Base-by-base conservation (phyloP, 2,888 invertebrate genomes). In the Electrophaes corylata region DNA sequence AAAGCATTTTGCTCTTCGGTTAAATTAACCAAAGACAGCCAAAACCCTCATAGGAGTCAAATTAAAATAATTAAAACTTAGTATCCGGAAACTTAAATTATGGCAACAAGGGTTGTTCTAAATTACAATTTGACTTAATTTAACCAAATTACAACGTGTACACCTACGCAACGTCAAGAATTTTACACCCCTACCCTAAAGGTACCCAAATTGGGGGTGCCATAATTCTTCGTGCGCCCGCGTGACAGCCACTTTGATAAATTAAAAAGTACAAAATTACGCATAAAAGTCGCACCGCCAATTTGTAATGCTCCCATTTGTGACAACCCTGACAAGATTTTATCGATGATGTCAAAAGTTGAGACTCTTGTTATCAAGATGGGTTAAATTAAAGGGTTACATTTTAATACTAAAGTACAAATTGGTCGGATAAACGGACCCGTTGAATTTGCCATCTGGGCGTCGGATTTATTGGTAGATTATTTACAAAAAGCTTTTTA, bases 61-160 rank as follows among this genome's bases (percentile, higher is more conserved):
- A 57, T 50, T 62, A 61, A 65, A 53, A 63, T 59, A 67, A 67
- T 65, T 62, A 62, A 43, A 63, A 61, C 59, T 60, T 61, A 65
- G 65, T 58, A 63, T 58, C 61, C 58, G 60, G 61, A 64, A 65
- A 65, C 65, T 65, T 62, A 60, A 67, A 61, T 60, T 65, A 66
- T 65, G 57, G 59, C 52, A 59, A 65, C 63, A 67, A 69, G 67
- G 68, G 69, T 66, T 62, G 61, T 64, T 69, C 74, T 71, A 76
- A 76, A 76, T 78, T 73, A 73, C 78, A 76, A 76, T 78, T 77
- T 71, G 71, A 73, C 75, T 73, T 71, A 78, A 76, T 78, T 77
- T 71, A 70, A 70, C 48, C 56, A 65, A 66, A 66, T 66, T 66
- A 66, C 66, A 61, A 64, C 64, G 60, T 64, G 60, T 64, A 57